Evolutionary conservation across 2,888 invertebrate genomes (phyloP), one percentile per base, ranked within the genome.

Genomic region (Brachyptera putata): DNA sequence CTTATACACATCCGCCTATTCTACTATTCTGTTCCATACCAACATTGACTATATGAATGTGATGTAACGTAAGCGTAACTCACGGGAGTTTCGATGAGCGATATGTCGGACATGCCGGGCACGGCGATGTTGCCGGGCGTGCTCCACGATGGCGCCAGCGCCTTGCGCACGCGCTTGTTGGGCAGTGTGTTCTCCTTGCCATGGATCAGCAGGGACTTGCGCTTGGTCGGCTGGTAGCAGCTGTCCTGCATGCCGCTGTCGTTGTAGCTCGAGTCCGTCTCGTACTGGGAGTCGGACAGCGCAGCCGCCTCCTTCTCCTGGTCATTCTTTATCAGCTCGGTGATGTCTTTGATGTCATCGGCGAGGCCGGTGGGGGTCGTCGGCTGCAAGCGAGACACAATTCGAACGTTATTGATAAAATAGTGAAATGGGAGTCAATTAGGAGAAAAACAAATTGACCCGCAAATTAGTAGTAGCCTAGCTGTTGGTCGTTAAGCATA

Each of bases 261-360:
- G 41, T 49, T 39, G 26, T 60, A 62, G 49, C 60, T 62, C 9
- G 66, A 67, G 65, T 79, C 78, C 18, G 76, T 75, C 60, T 78
- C 77, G 66, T 76, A 77, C 56, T 74, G 72, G 2, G 75, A 73
- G 61, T 68, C 74, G 69, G 68, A 73, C 61, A 68, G 71, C 68
- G 1, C 63, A n/a, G n/a, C n/a, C 61, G 74, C 78, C 65, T 80
- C 80, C 0, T 79, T 77, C 55, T 86, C 84, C 69, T 89, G 86
- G 68, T 93, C 94, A 60, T 90, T 84, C 67, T 89, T 85, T 68
- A 95, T 90, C 70, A 95, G 91, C 71, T 94, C 93, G 0, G 89
- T 89, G 41, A 95, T 83, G 67, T 95, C 92, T n/a, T 85, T 46
- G 46, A 46, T 46, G 67, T 89, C 91, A 0, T 85, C 88, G 3